phyloP scores from a whole-genome alignment of 2,113 vertebrate species.

The Cryptomyrus ogoouensis region DNA sequence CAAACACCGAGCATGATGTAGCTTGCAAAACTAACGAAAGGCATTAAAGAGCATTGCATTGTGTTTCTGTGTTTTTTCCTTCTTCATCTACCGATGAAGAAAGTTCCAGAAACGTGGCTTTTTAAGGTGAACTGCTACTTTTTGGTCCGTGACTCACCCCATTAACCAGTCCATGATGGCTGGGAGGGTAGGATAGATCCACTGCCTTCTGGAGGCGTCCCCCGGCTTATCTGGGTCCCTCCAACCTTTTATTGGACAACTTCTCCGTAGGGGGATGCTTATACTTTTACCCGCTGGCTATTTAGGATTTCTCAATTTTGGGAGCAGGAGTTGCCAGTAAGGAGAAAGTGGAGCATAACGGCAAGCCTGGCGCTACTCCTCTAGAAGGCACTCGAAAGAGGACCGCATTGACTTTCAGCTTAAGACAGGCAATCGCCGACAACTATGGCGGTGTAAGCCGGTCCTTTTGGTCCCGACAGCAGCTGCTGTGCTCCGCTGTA shows the following conservation, averaged over 20 bases:
- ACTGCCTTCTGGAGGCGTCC: conserved; percentile 57
- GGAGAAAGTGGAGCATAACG: conserved; percentile 29
- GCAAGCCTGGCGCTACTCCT: conserved; percentile 29
- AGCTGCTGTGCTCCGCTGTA: conserved; percentile 14
- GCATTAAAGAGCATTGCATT: not conserved
- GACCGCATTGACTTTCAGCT: conserved; percentile 33
- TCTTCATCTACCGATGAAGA: not conserved
- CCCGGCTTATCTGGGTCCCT: conserved; percentile 48
- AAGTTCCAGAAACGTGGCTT: not conserved
- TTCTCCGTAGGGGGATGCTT: conserved; percentile 2
- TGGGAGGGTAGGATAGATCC: conserved; percentile 49
- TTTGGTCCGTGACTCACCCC: conserved; percentile 65
- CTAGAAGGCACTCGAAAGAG: conserved; percentile 9
- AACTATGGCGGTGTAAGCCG: conserved; percentile 16
- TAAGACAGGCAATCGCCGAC: conserved; percentile 24
- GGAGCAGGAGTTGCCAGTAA: not conserved
- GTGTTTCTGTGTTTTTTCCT: not conserved
- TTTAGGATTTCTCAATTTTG: not conserved
- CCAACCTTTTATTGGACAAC: not conserved
- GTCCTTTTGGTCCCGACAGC: conserved; percentile 18
- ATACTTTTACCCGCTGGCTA: not conserved
- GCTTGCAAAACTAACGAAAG: not conserved
- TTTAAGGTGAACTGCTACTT: not conserved
- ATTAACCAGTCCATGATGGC: conserved; percentile 80
- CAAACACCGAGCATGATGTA: not conserved